Percentiles rank a stretch among this genome's conserved stretches.
Conservation (phyloP, 1,140 invertebrate genomes). For the Parapsyche elsis region DNA sequence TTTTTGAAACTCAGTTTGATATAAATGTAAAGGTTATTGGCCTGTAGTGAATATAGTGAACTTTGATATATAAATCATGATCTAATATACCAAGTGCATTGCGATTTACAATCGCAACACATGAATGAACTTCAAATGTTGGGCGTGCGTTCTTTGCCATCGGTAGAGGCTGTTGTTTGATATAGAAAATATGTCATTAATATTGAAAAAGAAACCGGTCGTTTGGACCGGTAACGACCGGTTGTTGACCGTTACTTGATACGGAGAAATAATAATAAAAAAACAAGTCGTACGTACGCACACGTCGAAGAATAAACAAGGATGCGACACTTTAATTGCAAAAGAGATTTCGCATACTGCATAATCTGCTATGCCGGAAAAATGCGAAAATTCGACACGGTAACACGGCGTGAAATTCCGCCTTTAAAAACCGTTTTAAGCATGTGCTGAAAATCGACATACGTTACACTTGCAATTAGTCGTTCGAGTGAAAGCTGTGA, state of each 20-base stretch:
- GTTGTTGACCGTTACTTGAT: neutral
- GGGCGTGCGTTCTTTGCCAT: neutral
- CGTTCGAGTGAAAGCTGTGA: neutral
- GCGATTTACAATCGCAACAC: neutral
- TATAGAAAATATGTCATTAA: slow-evolving; percentile 43
- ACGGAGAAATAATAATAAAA: neutral
- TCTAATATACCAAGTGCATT: too few relatives aligned
- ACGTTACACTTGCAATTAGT: too few relatives aligned
- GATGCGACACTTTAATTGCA: too few relatives aligned
- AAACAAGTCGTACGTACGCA: neutral
- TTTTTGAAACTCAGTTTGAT: too few relatives aligned
- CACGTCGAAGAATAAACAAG: too few relatives aligned
- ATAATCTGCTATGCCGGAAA: neutral
- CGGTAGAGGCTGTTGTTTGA: neutral
- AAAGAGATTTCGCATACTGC: neutral
- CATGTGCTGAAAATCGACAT: neutral
- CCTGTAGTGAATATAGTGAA: too few relatives aligned
- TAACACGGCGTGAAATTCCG: neutral
- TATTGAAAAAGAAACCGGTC: slow-evolving; percentile 20
- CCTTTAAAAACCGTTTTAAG: neutral
- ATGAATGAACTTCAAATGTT: slow-evolving; percentile 18
- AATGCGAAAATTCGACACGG: neutral
- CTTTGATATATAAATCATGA: too few relatives aligned
- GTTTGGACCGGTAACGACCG: neutral
- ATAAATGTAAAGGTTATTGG: too few relatives aligned